These are phyloP conservation scores for Hippopotamyrus pictus DNA, from an alignment of 2,797 vertebrate species.

Conservation along the genomic window DNA sequence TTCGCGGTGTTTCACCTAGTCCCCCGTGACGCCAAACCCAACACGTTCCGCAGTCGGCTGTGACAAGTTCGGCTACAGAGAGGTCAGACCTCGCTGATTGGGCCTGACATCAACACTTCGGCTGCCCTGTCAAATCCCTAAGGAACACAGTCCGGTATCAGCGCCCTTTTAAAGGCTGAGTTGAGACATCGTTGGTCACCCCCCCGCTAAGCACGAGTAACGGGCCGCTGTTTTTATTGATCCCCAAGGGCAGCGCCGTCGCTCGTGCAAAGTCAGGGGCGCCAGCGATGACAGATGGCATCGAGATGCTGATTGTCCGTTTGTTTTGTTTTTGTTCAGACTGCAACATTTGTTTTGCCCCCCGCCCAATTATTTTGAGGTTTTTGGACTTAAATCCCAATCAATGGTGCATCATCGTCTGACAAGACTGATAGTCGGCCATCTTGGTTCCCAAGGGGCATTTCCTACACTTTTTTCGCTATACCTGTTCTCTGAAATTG, in stretches of 20 bases:
- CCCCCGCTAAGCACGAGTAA: neutral
- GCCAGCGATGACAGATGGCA: slow-evolving; percentile 36
- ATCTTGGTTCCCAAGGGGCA: slow-evolving; percentile 27
- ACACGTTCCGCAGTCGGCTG: neutral
- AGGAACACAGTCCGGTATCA: neutral
- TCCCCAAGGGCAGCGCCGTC: slow-evolving; percentile 22
- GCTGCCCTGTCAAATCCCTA: neutral
- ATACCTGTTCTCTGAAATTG: neutral
- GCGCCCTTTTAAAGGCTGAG: slow-evolving; percentile 15
- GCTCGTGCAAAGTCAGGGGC: slow-evolving; percentile 24
- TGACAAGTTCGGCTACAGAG: neutral
- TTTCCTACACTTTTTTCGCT: neutral
- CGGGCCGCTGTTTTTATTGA: slow-evolving; percentile 20
- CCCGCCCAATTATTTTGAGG: slow-evolving; percentile 41
- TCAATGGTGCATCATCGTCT: slow-evolving; percentile 36
- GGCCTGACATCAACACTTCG: neutral
- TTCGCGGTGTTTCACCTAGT: neutral
- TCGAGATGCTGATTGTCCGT: slow-evolving; percentile 21
- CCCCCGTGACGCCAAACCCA: neutral
- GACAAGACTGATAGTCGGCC: slow-evolving; percentile 27
- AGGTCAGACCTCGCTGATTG: neutral
- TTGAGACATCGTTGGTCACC: neutral
- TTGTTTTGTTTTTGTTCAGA: slow-evolving; percentile 34
- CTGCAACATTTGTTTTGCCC: slow-evolving; percentile 33
- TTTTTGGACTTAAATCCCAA: slow-evolving; percentile 34